Percentiles rank a stretch among this genome's conserved stretches.
phyloP scores from a whole-genome alignment of 1,140 invertebrate species.

The Heliconius nattereri region DNA sequence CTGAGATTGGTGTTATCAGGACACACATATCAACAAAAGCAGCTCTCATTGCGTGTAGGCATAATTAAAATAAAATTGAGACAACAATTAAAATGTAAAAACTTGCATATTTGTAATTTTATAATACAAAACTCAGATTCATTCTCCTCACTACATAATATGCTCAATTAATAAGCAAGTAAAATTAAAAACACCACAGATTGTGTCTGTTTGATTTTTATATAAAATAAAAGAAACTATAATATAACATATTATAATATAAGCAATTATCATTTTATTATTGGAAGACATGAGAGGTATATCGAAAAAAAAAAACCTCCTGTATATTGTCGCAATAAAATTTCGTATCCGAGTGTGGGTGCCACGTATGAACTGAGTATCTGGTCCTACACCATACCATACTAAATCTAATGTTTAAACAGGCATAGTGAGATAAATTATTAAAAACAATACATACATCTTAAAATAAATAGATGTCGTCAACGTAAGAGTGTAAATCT shows the following conservation, averaged over 20 bases:
- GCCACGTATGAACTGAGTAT: not conserved
- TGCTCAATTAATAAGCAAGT: not conserved
- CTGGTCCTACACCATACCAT: too few relatives aligned
- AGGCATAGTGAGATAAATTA: too few relatives aligned
- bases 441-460: too few relatives aligned
- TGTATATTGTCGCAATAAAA: not conserved
- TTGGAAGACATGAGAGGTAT: slow-evolving; percentile 1
- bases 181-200: slow-evolving; percentile 2
- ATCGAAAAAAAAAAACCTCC: not conserved
- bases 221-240: not conserved
- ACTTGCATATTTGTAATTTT: not conserved
- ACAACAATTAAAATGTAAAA: not conserved
- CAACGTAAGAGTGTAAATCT: too few relatives aligned
- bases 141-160: not conserved
- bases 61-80: not conserved
- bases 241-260: not conserved
- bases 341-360: not conserved
- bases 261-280: not conserved
- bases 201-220: slow-evolving; percentile 11
- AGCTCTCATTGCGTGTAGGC: not conserved
- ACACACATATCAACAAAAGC: not conserved
- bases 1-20: not conserved
- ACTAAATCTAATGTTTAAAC: too few relatives aligned
- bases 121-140: not conserved
- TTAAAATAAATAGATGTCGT: too few relatives aligned